Conservation (phyloP, 92 coral and sea anemone genomes). For the Palythoa caribaeorum region DNA sequence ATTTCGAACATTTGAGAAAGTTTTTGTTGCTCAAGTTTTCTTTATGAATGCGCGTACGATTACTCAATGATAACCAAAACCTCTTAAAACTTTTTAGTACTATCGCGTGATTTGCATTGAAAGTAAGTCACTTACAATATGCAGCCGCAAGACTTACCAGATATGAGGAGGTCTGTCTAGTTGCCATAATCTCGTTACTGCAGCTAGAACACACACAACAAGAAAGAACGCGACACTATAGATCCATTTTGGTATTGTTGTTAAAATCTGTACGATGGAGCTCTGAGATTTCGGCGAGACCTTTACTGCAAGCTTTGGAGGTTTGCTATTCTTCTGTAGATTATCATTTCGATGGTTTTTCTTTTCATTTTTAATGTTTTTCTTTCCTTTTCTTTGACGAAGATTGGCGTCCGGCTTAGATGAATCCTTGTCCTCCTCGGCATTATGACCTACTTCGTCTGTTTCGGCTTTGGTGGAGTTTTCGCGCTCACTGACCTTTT, state of each 20-base stretch:
- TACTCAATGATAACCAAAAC: too few relatives aligned
- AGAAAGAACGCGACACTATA: slow-evolving; percentile 23
- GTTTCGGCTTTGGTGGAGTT: background rate
- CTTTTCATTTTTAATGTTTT: slow-evolving; percentile 29
- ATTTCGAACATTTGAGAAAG: too few relatives aligned
- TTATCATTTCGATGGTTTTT: slow-evolving; percentile 31
- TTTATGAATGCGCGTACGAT: too few relatives aligned
- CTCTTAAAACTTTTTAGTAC: too few relatives aligned
- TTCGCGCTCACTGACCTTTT: background rate
- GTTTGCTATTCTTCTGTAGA: slow-evolving; percentile 33
- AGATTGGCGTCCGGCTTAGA: slow-evolving; percentile 50
- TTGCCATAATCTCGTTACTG: slow-evolving; percentile 35
- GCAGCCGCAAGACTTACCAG: slow-evolving; percentile 16
- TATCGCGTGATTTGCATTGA: too few relatives aligned
- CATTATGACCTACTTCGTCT: slow-evolving; percentile 20
- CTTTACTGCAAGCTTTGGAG: slow-evolving; percentile 1
- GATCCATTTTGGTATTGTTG: slow-evolving; percentile 14
- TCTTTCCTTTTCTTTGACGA: slow-evolving; percentile 59
- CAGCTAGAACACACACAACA: slow-evolving; percentile 28
- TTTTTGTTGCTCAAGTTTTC: too few relatives aligned
- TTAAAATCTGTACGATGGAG: background rate
- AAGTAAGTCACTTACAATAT: too few relatives aligned
- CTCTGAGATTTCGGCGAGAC: background rate
- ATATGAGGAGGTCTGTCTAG: slow-evolving; percentile 27
- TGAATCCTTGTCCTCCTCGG: slow-evolving; percentile 17